phyloP scores from a whole-genome alignment of 1,140 invertebrate species.

The Calliphora vicina region DNA sequence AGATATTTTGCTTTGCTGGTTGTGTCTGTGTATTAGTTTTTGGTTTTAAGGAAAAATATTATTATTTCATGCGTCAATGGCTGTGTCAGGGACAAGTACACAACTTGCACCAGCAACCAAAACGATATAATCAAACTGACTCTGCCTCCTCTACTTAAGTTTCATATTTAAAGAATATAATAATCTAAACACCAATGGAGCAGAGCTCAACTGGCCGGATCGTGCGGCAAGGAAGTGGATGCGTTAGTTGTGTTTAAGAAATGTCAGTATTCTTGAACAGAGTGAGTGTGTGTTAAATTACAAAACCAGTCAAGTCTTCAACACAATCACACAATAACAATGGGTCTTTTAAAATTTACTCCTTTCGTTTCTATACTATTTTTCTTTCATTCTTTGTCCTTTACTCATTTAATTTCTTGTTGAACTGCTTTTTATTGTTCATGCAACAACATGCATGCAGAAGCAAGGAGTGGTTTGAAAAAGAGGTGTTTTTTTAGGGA shows the following conservation, averaged over 20 bases:
- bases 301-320: background rate
- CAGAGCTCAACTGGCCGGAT: too few relatives aligned
- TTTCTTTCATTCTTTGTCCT: background rate
- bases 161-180: background rate
- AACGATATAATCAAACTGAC: background rate
- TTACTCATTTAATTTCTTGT: background rate
- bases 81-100: constrained; percentile 7
- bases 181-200: background rate
- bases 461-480: background rate
- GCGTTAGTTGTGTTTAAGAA: background rate
- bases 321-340: background rate
- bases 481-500: background rate
- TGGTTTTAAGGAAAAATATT: background rate
- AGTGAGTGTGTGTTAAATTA: background rate
- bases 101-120: background rate
- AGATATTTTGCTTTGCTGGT: background rate
- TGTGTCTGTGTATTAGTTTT: background rate
- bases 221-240: background rate
- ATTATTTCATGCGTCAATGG: constrained; percentile 15
- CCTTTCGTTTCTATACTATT: background rate
- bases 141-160: background rate
- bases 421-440: background rate
- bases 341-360: background rate
- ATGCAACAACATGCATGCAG: background rate
- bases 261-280: background rate